Percentiles rank a stretch among this genome's conserved stretches.
Conservation (phyloP, 2,797 vertebrate species). For the Mus caroli region DNA sequence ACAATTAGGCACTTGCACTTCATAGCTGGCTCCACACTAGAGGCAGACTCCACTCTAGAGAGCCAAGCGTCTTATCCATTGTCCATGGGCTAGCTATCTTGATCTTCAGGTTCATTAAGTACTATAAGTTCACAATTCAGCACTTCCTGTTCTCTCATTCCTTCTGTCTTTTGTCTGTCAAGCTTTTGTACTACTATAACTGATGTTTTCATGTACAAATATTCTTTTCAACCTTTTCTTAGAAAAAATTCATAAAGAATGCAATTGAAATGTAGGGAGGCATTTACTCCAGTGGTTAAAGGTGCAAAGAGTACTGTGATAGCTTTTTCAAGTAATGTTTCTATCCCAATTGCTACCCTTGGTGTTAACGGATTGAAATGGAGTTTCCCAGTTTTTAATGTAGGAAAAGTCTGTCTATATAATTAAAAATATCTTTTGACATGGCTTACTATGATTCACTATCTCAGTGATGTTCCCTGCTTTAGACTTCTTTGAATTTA, state of each 20-base stretch:
- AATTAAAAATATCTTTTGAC: not conserved
- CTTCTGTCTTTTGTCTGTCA: not conserved
- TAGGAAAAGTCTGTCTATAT: not conserved
- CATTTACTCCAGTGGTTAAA: not conserved
- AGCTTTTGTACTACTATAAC: not conserved
- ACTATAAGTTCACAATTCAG: not conserved
- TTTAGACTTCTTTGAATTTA: not conserved
- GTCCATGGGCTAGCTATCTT: not conserved
- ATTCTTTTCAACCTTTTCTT: not conserved
- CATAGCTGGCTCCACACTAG: not conserved
- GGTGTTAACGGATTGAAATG: not conserved
- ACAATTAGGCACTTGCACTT: not conserved
- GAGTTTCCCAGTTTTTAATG: not conserved
- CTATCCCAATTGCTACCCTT: not conserved
- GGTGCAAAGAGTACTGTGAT: not conserved
- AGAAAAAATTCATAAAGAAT: not conserved
- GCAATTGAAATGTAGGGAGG: not conserved
- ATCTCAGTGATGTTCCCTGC: not conserved
- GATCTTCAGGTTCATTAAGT: not conserved
- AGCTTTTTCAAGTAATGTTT: not conserved
- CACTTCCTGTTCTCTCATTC: not conserved
- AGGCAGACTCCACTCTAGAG: not conserved
- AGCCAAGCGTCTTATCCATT: not conserved
- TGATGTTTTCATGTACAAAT: not conserved
- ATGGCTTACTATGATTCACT: not conserved